Evolutionary conservation across 2,888 invertebrate species (phyloP).

Genomic region (Euplagia quadripunctaria): DNA sequence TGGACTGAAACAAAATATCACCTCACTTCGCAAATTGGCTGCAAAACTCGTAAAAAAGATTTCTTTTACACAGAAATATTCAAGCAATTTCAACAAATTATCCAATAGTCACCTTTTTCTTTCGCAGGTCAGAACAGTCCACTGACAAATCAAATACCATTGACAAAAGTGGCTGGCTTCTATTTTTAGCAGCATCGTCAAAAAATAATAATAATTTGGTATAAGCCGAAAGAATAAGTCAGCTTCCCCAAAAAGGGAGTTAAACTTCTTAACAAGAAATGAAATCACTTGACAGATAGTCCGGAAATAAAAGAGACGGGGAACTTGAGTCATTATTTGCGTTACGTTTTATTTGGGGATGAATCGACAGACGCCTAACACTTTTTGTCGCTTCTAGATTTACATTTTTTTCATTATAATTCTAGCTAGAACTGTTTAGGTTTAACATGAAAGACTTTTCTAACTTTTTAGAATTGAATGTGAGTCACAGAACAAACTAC

Average conservation of each 20-base stretch:
- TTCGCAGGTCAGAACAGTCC: too few species aligned
- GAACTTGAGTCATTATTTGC: slow-evolving; percentile 48
- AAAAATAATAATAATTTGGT: slow-evolving; percentile 9
- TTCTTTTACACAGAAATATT: too few species aligned
- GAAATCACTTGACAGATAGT: slow-evolving; percentile 48
- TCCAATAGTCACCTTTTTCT: too few species aligned
- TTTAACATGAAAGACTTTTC: neutral
- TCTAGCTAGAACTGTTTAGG: slow-evolving; percentile 18
- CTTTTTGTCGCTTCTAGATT: slow-evolving; percentile 36
- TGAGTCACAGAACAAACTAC: too few species aligned
- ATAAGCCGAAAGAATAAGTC: slow-evolving; percentile 28
- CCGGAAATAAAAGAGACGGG: slow-evolving; percentile 45
- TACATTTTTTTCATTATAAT: slow-evolving; percentile 42
- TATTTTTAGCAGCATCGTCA: slow-evolving; percentile 10
- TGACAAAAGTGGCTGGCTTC: neutral
- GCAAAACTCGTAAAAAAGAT: too few species aligned
- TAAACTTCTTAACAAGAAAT: slow-evolving; percentile 53
- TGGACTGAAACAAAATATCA: neutral
- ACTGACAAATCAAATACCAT: too few species aligned
- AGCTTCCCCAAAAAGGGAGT: slow-evolving; percentile 30
- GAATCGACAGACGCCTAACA: slow-evolving; percentile 46
- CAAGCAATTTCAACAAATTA: too few species aligned
- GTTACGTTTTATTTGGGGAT: too few species aligned
- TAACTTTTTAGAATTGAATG: too few species aligned
- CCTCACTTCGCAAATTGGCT: neutral